A percentile compares a stretch with the other conserved stretches of the same genome.
Evolutionary conservation across 2,888 invertebrate species (phyloP).

Genomic region (Drosophila planitibia): DNA sequence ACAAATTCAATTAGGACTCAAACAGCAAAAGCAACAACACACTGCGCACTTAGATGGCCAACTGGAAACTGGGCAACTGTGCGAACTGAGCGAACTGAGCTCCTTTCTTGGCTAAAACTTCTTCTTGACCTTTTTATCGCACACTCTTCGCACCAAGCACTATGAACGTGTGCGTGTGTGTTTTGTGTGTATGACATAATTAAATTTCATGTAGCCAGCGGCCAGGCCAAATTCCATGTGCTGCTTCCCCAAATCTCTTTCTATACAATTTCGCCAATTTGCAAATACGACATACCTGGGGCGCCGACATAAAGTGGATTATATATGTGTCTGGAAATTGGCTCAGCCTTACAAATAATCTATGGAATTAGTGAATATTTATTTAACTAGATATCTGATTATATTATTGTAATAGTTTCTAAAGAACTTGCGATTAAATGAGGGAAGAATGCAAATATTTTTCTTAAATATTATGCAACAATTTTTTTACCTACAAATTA

Average conservation of each 20-base stretch:
- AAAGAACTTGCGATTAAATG: not conserved
- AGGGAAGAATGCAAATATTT: not conserved
- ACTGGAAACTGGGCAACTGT: conserved; percentile 23
- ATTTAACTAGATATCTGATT: not conserved
- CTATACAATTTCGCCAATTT: conserved; percentile 35
- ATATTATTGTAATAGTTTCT: not conserved
- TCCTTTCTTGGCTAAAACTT: conserved; percentile 58
- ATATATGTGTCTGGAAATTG: not conserved
- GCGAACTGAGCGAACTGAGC: conserved; percentile 5
- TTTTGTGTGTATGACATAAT: conserved; percentile 66
- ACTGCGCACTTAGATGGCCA: conserved; percentile 56
- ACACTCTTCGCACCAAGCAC: conserved; percentile 31
- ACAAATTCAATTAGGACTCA: conserved; percentile 76
- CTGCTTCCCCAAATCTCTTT: conserved; percentile 37
- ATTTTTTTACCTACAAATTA: not conserved
- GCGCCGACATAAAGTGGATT: not conserved
- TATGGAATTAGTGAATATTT: not conserved
- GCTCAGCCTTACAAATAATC: not conserved
- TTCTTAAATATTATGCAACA: not conserved
- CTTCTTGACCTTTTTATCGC: conserved; percentile 53
- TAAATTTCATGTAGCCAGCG: conserved; percentile 69
- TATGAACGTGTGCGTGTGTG: conserved; percentile 9
- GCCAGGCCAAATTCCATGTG: conserved; percentile 40
- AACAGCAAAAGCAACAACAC: conserved; percentile 25
- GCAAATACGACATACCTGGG: conserved; percentile 25